These are phyloP conservation scores for Paradoxurus hermaphroditus DNA, from an alignment of 2,113 vertebrate genomes.

Conservation along the genomic window DNA sequence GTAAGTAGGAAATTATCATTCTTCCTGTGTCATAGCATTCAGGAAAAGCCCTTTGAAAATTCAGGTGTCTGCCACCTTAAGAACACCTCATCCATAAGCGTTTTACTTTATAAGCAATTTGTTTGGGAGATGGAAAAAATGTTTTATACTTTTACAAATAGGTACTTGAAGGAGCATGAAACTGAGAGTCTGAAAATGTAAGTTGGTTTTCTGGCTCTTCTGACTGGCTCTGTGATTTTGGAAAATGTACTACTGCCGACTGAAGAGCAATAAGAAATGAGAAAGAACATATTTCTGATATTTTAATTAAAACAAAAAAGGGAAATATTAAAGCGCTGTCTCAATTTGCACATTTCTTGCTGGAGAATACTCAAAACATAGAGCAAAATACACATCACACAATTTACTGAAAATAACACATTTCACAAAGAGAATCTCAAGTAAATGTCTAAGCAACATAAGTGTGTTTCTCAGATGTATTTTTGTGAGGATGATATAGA, in stretches of 20 bases:
- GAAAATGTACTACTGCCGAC: background rate
- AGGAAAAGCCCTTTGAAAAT: conserved; percentile 36
- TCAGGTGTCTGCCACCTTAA: background rate
- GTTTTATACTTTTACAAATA: conserved; percentile 25
- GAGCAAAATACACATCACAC: background rate
- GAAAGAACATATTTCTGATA: background rate
- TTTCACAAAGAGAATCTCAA: background rate
- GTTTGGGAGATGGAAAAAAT: conserved; percentile 2
- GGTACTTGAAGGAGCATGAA: conserved; percentile 12
- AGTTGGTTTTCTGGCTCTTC: background rate
- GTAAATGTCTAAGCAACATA: background rate
- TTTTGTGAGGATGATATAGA: background rate
- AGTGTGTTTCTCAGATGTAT: background rate
- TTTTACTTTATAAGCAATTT: conserved; percentile 8
- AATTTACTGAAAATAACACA: background rate
- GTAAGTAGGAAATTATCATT: conserved; percentile 2
- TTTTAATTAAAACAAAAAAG: background rate
- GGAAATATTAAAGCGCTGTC: background rate
- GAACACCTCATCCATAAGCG: background rate
- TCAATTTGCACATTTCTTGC: background rate
- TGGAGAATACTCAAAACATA: background rate
- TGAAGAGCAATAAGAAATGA: background rate
- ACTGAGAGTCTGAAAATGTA: background rate
- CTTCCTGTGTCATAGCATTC: background rate
- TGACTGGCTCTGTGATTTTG: background rate